A percentile compares a stretch with the other conserved stretches of the same genome.
Conservation (phyloP, 1,140 invertebrate species). For the Apis cerana region DNA sequence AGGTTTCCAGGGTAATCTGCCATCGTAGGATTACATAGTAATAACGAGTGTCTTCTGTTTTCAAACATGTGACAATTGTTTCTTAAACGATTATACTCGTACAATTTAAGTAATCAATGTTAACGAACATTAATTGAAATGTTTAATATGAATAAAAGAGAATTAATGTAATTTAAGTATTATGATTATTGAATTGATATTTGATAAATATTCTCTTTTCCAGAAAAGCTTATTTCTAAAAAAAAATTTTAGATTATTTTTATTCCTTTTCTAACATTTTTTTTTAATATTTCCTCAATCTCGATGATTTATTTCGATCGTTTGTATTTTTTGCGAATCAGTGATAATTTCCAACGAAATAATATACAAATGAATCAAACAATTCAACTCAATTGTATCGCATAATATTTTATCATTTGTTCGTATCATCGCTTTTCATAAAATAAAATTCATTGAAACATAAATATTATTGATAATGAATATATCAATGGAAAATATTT, state of each 20-base stretch:
- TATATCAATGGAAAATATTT: neutral
- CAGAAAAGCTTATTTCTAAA: too few species aligned
- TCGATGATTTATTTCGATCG: neutral
- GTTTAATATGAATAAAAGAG: too few species aligned
- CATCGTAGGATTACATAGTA: conserved; percentile 9
- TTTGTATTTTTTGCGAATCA: neutral
- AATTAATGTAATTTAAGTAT: too few species aligned
- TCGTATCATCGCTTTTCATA: neutral
- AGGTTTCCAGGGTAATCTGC: conserved; percentile 35
- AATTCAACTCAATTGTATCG: neutral
- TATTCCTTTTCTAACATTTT: neutral
- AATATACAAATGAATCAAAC: neutral
- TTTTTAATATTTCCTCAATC: neutral
- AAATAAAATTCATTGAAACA: neutral
- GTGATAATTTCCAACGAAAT: neutral
- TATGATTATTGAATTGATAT: too few species aligned
- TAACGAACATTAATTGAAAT: too few species aligned
- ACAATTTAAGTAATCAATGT: too few species aligned
- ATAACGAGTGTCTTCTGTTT: neutral
- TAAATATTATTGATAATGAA: neutral
- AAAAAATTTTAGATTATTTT: too few species aligned
- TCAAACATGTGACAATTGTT: neutral
- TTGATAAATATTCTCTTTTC: too few species aligned
- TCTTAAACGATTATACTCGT: too few species aligned
- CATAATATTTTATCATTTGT: neutral